Conservation (phyloP, 2,888 invertebrate genomes). For the Geotrupes spiniger region DNA sequence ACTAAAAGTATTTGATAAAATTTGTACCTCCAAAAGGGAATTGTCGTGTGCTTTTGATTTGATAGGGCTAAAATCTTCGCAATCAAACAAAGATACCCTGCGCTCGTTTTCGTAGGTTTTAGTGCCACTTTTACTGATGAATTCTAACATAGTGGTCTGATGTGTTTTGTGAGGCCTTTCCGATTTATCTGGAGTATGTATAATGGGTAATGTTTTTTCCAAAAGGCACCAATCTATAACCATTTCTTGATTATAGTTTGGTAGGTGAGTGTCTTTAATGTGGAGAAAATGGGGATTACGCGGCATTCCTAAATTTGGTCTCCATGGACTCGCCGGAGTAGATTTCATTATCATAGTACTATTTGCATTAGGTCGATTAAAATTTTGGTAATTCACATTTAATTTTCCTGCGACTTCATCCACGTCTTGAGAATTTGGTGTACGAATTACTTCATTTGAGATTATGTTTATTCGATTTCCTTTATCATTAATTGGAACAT, state of each 20-base stretch:
- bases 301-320: constrained; percentile 9
- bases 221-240: constrained; percentile 14
- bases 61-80: constrained; percentile 20
- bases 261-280: constrained; percentile 17
- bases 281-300: constrained; percentile 18
- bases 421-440: background rate
- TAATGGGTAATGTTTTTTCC: constrained; percentile 12
- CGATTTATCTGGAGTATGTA: constrained; percentile 5
- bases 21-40: background rate
- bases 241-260: constrained; percentile 24
- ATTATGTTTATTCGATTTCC: constrained; percentile 2
- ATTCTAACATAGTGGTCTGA: constrained; percentile 20
- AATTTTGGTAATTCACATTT: background rate
- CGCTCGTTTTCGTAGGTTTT: background rate
- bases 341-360: background rate
- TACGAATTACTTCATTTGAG: background rate
- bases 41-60: background rate
- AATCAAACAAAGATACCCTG: constrained; percentile 14
- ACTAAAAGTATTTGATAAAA: constrained; percentile 7
- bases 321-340: constrained; percentile 17
- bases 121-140: constrained; percentile 7
- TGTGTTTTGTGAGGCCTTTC: background rate
- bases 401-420: background rate
- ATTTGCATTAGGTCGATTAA: background rate
- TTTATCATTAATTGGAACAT: no score